Conservation (phyloP, 2,113 vertebrate genomes). For the Chloropsis hardwickii region DNA sequence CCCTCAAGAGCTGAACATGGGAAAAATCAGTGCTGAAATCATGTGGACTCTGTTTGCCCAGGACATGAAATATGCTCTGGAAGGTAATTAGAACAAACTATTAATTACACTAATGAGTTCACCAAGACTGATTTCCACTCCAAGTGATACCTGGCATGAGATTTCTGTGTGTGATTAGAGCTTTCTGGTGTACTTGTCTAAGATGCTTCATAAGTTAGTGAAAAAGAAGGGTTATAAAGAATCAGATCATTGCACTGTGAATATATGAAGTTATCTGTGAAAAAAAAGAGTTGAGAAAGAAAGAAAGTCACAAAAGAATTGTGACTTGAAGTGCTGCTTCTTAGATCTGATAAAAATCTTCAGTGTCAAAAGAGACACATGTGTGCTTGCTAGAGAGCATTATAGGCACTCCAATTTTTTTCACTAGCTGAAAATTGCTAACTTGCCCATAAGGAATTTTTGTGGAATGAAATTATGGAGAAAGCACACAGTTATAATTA, state of each 20-base stretch:
- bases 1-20: slow-evolving; percentile 93
- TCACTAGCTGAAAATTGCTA: neutral
- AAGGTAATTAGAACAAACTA: slow-evolving; percentile 78
- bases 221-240: neutral
- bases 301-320: neutral
- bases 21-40: slow-evolving; percentile 90
- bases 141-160: neutral
- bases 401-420: neutral
- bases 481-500: neutral
- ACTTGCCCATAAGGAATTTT: neutral
- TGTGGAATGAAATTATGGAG: neutral
- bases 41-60: slow-evolving; percentile 91
- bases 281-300: neutral
- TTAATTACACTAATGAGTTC: neutral
- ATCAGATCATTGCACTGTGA: neutral
- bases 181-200: neutral
- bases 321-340: neutral
- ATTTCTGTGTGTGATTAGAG: neutral
- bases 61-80: slow-evolving; percentile 96
- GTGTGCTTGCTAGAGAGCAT: neutral
- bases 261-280: neutral
- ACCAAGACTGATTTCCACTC: neutral
- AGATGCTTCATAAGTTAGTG: neutral
- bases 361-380: neutral
- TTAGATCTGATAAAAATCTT: neutral